A percentile compares a stretch with the other conserved stretches of the same genome.
Conservation (phyloP, 2,797 vertebrate genomes). For the Triplophysa yarkandensis region DNA sequence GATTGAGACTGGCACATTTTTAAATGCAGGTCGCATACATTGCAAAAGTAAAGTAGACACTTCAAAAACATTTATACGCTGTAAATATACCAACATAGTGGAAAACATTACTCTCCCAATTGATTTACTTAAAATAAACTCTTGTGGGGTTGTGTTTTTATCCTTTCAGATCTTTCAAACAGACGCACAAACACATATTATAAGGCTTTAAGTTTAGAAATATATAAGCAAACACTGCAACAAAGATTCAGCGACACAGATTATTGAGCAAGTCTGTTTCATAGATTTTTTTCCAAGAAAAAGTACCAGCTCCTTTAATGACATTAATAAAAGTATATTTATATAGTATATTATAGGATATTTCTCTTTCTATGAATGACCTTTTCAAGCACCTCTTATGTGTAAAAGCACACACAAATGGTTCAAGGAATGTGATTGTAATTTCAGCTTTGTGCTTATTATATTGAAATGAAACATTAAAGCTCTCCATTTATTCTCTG, state of each 20-base stretch:
- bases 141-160: background rate
- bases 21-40: background rate
- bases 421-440: background rate
- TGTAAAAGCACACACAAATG: background rate
- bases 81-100: background rate
- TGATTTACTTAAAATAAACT: background rate
- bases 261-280: background rate
- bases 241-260: background rate
- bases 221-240: background rate
- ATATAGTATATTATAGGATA: background rate
- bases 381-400: background rate
- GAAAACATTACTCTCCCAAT: background rate
- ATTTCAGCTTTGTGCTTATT: constrained; percentile 1
- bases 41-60: background rate
- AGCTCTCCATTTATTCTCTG: too few species aligned
- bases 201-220: too few species aligned
- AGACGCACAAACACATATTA: background rate
- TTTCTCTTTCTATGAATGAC: background rate
- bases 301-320: background rate
- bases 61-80: background rate
- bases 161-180: constrained; percentile 2
- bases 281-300: background rate
- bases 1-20: background rate
- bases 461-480: too few species aligned
- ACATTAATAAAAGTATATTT: too few species aligned